Base-by-base conservation (phyloP, 35 echinoderm and acorn worm genomes). In the Ophioderma brevispina region DNA sequence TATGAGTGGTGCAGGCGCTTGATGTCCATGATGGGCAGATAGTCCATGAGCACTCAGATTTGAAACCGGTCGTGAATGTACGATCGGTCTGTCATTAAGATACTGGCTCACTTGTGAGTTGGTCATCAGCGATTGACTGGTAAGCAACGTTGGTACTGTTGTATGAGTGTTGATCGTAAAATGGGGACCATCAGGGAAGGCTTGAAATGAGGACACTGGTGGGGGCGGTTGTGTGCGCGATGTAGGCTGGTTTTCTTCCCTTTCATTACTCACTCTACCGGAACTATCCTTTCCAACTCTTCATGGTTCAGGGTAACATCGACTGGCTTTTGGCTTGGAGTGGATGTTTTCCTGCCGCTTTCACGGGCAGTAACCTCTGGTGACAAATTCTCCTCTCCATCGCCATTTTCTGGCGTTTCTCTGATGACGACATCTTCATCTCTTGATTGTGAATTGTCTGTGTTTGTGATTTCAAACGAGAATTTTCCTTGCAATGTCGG, bases 51-150 rank as follows among this genome's bases (percentile, higher is more conserved):
- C 4, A 30, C 59, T 70, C n/a, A 70, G 28, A 70, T 25, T 70
- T 3, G 59, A 70, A 15, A 25, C 28, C 17, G 59, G 59, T 70
- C 59, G 10, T 3, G 59, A 70, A 25, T 70, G 23, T 8, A 70
- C 59, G 5, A 70, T 84, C 25, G 90, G 63, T 50, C 82, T 38
- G 43, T 84, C 81, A 78, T 92, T 85, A 35, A 92, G 41, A 77
- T 92, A 92, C 34, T 85, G 81, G 35, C 77, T 92, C 4, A 83
- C 76, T 3, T 85, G 38, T 21, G 76, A 40, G 33, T 39, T 70
- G 30, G 85, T 90, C 33, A 95, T 59, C 18, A 95, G 79, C n/a
- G 88, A 87, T 36, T 95, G 88, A 43, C 93, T 95, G n/a, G 93
- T 95, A 31, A 95, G 79, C 42, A 95, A 36, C 40, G 93, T 91